Conservation (phyloP, 2,888 invertebrate genomes). For the Caenorhabditis japonica region DNA sequence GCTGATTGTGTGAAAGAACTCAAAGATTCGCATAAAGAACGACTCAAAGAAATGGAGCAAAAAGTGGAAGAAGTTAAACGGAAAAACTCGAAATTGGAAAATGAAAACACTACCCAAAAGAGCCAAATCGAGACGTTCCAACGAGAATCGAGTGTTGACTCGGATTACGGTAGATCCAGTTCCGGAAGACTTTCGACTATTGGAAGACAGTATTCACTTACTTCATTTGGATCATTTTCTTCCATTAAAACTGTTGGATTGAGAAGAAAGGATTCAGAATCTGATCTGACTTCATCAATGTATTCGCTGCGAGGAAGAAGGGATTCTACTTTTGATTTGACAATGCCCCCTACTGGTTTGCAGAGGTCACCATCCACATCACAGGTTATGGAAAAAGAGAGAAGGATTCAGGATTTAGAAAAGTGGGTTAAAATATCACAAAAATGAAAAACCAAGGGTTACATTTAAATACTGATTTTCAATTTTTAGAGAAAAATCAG, state of each 20-base stretch:
- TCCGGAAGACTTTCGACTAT: slow-evolving; percentile 55
- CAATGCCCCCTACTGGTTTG: slow-evolving; percentile 22
- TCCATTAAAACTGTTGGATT: slow-evolving; percentile 60
- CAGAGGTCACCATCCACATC: slow-evolving; percentile 59
- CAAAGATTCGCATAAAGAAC: slow-evolving; percentile 69
- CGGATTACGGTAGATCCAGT: slow-evolving; percentile 69
- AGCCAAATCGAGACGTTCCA: slow-evolving; percentile 64
- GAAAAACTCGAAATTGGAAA: slow-evolving; percentile 65
- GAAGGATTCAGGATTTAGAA: slow-evolving; percentile 66
- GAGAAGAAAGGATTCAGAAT: slow-evolving; percentile 56
- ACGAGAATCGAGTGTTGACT: slow-evolving; percentile 71
- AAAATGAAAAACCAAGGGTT: too few relatives aligned
- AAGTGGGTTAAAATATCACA: slow-evolving; percentile 35
- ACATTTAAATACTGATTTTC: neutral
- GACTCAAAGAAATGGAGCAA: slow-evolving; percentile 68
- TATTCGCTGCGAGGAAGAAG: slow-evolving; percentile 52
- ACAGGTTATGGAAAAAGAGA: slow-evolving; percentile 67
- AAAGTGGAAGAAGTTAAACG: slow-evolving; percentile 61
- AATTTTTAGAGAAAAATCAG: slow-evolving; percentile 49
- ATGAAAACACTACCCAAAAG: slow-evolving; percentile 67
- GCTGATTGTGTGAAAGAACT: slow-evolving; percentile 73
- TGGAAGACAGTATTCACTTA: slow-evolving; percentile 64
- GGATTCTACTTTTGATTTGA: slow-evolving; percentile 52
- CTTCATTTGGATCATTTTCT: slow-evolving; percentile 61
- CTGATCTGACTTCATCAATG: slow-evolving; percentile 58